Percentiles rank a stretch among this genome's conserved stretches.
These are phyloP conservation scores for Embidobia sp. DNA, from an alignment of 2,888 invertebrate genomes.

Conservation along the genomic window DNA sequence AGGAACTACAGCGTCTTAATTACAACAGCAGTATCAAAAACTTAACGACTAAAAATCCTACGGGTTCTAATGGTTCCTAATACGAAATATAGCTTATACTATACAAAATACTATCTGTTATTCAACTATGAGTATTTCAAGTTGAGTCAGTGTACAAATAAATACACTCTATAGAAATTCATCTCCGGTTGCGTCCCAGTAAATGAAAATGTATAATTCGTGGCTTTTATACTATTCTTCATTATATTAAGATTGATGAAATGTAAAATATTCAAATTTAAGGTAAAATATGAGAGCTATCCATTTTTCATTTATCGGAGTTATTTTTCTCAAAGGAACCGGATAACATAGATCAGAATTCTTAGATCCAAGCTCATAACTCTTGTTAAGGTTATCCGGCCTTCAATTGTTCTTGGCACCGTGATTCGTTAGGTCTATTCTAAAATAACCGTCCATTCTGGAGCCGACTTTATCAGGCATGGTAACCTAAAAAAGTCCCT, in stretches of 20 bases:
- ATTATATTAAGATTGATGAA: no score
- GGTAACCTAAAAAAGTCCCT: slow-evolving; percentile 69
- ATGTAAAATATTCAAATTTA: no score
- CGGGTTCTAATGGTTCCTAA: slow-evolving; percentile 18
- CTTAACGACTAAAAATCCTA: slow-evolving; percentile 32
- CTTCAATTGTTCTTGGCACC: slow-evolving; percentile 60
- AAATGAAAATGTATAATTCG: no score
- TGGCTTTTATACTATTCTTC: no score
- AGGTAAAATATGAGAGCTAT: no score
- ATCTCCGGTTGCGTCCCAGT: background rate
- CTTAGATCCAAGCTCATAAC: background rate
- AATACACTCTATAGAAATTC: slow-evolving; percentile 32
- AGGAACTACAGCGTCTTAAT: slow-evolving; percentile 58
- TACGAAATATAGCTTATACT: slow-evolving; percentile 17
- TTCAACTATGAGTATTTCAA: slow-evolving; percentile 60
- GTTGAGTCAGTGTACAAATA: slow-evolving; percentile 54
- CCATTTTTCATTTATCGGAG: no score
- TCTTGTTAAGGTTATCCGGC: no score
- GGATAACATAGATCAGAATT: no score
- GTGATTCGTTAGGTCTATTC: slow-evolving; percentile 22
- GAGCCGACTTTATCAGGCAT: no score
- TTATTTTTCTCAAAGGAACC: no score
- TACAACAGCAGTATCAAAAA: slow-evolving; percentile 48
- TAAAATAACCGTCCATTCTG: no score
- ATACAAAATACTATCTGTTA: slow-evolving; percentile 52